Conservation (phyloP, 2,113 vertebrate species). For the Arenaria interpres region DNA sequence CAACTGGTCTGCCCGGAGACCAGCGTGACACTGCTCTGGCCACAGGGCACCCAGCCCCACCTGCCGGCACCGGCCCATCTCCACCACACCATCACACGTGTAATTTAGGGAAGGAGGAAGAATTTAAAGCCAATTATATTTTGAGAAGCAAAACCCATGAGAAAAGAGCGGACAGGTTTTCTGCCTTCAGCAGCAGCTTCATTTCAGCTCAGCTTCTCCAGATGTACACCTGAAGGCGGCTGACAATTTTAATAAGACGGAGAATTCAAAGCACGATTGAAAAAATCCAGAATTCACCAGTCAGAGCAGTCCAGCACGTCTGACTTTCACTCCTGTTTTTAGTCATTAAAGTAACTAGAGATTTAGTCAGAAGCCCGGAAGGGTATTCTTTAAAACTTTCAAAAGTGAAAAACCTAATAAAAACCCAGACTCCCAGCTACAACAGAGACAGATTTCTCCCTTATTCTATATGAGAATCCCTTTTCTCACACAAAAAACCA, state of each 20-base stretch:
- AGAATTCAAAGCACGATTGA: background rate
- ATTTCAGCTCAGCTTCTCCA: background rate
- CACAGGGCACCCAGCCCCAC: background rate
- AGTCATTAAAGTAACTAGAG: background rate
- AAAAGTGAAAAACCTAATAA: background rate
- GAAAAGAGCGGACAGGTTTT: rapidly evolving
- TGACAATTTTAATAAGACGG: background rate
- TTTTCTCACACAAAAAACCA: no score
- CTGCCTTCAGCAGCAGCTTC: background rate
- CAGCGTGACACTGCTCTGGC: background rate
- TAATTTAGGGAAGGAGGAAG: background rate
- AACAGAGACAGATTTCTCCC: background rate
- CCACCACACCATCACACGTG: rapidly evolving
- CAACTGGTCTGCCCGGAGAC: background rate
- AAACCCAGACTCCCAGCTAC: background rate
- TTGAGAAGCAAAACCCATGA: background rate
- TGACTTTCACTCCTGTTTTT: background rate
- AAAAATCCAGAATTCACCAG: background rate
- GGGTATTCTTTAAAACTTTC: background rate
- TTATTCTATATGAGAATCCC: background rate
- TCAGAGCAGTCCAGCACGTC: background rate
- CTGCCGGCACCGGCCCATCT: rapidly evolving
- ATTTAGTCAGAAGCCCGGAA: background rate
- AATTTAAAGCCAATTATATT: background rate
- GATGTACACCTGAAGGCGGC: background rate